These are phyloP conservation scores for Oxyura jamaicensis DNA, from an alignment of 2,113 vertebrate genomes.

Conservation along the genomic window DNA sequence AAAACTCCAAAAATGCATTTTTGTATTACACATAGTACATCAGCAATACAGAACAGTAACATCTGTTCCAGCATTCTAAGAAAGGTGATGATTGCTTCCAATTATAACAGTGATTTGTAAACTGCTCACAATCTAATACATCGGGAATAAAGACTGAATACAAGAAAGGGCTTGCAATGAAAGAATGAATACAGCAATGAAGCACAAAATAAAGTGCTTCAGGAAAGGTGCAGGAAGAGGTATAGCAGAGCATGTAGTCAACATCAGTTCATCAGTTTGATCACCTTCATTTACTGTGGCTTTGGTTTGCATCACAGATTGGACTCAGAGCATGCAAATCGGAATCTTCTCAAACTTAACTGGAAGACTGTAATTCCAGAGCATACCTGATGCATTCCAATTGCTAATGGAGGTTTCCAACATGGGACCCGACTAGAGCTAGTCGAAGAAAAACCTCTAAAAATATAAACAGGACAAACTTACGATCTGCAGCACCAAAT, in stretches of 20 bases:
- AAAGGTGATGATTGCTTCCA: not conserved
- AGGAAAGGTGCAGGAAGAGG: not conserved
- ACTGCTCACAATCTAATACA: not conserved
- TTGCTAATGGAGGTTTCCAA: not conserved
- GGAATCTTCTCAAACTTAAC: not conserved
- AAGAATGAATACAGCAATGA: not conserved
- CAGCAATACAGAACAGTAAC: not conserved
- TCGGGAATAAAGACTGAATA: not conserved
- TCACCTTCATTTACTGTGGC: not conserved
- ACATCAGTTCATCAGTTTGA: not conserved
- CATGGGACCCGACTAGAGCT: not conserved
- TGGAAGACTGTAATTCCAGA: not conserved
- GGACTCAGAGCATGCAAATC: not conserved
- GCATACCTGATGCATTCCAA: not conserved
- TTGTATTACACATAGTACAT: not conserved
- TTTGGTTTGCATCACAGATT: not conserved
- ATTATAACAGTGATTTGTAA: not conserved
- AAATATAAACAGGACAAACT: not conserved
- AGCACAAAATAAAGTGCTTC: not conserved
- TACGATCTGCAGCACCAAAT: not conserved
- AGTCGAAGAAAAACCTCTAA: not conserved
- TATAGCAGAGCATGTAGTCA: not conserved
- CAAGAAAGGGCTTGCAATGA: not conserved
- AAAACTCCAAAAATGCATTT: not conserved
- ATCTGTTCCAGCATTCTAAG: not conserved